Conservation (phyloP, 2,888 invertebrate species). For the Eueremaeus valkanovi region DNA sequence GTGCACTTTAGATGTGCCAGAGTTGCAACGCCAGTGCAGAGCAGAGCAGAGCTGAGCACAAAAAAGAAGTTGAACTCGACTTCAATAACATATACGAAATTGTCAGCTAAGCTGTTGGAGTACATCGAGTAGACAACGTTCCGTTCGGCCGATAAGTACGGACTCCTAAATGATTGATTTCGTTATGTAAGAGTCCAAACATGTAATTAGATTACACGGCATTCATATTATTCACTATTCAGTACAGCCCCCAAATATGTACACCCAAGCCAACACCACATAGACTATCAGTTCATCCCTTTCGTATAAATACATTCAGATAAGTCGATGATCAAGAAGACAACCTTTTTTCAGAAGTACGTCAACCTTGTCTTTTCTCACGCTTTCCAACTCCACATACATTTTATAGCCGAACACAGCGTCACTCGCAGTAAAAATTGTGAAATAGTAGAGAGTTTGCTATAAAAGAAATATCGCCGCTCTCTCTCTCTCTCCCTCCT, state of each 20-base stretch:
- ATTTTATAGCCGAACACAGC: constrained; percentile 1
- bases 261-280: background rate
- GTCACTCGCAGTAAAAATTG: constrained; percentile 9
- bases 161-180: constrained; percentile 34
- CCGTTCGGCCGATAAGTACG: background rate
- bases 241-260: background rate
- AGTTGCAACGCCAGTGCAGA: background rate
- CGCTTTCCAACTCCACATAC: constrained; percentile 24
- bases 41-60: too few relatives aligned
- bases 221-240: background rate
- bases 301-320: constrained; percentile 12
- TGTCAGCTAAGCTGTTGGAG: constrained; percentile 32
- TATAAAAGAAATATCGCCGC: constrained; percentile 4
- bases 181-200: constrained; percentile 28
- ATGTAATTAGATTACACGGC: constrained; percentile 36
- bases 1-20: background rate
- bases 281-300: background rate
- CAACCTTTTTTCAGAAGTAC: background rate
- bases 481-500: background rate
- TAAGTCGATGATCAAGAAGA: constrained; percentile 28
- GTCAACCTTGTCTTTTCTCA: constrained; percentile 33
- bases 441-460: background rate
- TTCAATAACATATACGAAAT: constrained; percentile 15
- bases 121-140: background rate
- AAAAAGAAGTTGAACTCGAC: background rate